Evolutionary conservation across 2,113 vertebrate genomes (phyloP).

Genomic region (Oncorhynchus kisutch): DNA sequence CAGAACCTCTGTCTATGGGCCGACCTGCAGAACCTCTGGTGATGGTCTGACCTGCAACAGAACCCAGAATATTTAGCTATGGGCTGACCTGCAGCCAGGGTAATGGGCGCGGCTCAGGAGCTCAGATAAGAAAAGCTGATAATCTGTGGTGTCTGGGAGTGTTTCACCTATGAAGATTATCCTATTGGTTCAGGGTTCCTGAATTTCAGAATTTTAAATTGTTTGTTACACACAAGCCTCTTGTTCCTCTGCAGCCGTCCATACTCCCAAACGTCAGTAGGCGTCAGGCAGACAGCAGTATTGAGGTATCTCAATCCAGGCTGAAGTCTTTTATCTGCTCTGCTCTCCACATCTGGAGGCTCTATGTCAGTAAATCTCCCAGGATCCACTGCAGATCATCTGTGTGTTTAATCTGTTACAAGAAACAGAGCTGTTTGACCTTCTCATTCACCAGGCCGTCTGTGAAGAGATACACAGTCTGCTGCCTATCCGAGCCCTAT

Average conservation of each 20-base stretch:
- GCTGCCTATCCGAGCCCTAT: conserved; percentile 25
- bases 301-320: conserved; percentile 67
- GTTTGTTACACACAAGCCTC: not conserved
- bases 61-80: too few relatives aligned
- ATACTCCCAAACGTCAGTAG: conserved; percentile 58
- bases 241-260: conserved; percentile 29
- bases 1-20: too few relatives aligned
- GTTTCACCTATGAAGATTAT: too few relatives aligned
- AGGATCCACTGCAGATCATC: conserved; percentile 58
- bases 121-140: conserved; percentile 71
- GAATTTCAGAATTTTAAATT: not conserved
- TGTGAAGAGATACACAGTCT: conserved; percentile 58
- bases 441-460: conserved; percentile 61
- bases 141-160: conserved; percentile 64
- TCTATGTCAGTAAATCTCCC: conserved; percentile 72
- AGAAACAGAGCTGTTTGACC: conserved; percentile 72
- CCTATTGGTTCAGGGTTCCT: too few relatives aligned
- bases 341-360: conserved; percentile 75
- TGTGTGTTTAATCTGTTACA: conserved; percentile 72
- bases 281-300: conserved; percentile 28
- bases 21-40: too few relatives aligned
- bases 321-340: conserved; percentile 75
- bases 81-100: not conserved
- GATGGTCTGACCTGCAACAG: too few relatives aligned
- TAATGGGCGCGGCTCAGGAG: conserved; percentile 61